A percentile compares a stretch with the other conserved stretches of the same genome.
phyloP scores from a whole-genome alignment of 2,888 invertebrate species.

The Latrodectus hesperus region DNA sequence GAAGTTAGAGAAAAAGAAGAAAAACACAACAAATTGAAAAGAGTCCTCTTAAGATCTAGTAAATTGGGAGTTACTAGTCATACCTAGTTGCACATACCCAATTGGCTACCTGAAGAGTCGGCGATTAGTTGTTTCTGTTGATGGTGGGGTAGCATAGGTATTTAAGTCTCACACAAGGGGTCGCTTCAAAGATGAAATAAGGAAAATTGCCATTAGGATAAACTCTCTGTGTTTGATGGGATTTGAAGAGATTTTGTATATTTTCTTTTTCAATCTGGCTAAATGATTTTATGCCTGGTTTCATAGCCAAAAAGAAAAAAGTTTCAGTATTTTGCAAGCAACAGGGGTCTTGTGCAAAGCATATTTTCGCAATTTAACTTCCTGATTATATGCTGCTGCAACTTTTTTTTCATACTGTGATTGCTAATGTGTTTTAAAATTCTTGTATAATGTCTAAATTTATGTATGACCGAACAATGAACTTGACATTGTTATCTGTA shows the following conservation, averaged over 20 bases:
- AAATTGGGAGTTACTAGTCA: not conserved
- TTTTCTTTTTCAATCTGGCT: not conserved
- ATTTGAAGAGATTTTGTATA: not conserved
- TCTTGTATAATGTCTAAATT: no score
- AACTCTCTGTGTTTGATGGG: slow-evolving; percentile 2
- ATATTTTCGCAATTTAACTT: not conserved
- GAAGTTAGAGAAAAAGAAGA: not conserved
- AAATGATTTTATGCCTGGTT: slow-evolving; percentile 2
- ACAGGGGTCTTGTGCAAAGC: no score
- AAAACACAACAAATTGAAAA: not conserved
- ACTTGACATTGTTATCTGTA: no score
- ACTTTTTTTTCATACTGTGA: no score
- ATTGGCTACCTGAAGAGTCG: not conserved
- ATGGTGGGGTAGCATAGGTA: not conserved
- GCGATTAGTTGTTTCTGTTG: not conserved
- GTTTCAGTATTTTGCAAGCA: no score
- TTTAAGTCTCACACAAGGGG: not conserved
- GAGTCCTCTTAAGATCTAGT: not conserved
- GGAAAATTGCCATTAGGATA: slow-evolving; percentile 39
- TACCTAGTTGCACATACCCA: not conserved
- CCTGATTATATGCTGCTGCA: not conserved
- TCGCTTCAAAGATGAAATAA: slow-evolving; percentile 51
- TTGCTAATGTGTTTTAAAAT: no score
- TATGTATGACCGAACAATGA: no score
- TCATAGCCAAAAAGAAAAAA: not conserved